Percentiles rank a stretch among this genome's conserved stretches.
These are phyloP conservation scores for Dynastes grantii DNA, from an alignment of 2,888 invertebrate species.

Conservation along the genomic window DNA sequence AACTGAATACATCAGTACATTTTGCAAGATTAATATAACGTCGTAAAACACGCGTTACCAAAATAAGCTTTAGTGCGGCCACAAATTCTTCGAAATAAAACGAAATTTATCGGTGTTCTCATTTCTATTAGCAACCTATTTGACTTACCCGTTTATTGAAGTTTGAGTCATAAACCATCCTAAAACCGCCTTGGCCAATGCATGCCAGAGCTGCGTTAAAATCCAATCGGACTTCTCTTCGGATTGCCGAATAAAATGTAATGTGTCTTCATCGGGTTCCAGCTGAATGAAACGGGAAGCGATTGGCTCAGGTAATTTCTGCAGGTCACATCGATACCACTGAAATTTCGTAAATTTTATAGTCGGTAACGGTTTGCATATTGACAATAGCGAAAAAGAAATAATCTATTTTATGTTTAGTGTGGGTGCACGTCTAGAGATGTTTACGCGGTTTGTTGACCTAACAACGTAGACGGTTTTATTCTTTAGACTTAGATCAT, in stretches of 20 bases:
- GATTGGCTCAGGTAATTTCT: slow-evolving; percentile 73
- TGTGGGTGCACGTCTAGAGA: neutral
- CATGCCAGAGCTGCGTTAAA: slow-evolving; percentile 92
- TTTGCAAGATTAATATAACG: no score
- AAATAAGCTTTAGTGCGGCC: slow-evolving; percentile 30
- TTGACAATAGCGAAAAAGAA: slow-evolving; percentile 8
- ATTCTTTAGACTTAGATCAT: no score
- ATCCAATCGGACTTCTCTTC: slow-evolving; percentile 88
- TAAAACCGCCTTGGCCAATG: slow-evolving; percentile 87
- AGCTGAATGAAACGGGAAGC: slow-evolving; percentile 78
- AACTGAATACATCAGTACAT: no score
- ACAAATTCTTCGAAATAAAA: slow-evolving; percentile 38
- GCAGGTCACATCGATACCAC: slow-evolving; percentile 83
- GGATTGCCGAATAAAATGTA: slow-evolving; percentile 81
- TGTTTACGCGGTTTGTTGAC: slow-evolving; percentile 2
- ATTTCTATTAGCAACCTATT: slow-evolving; percentile 45
- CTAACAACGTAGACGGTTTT: neutral
- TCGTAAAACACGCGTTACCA: slow-evolving; percentile 21
- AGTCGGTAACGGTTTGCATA: slow-evolving; percentile 13
- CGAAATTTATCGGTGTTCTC: slow-evolving; percentile 30
- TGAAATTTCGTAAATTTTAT: slow-evolving; percentile 66
- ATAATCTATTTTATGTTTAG: slow-evolving; percentile 9
- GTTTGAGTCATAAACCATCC: slow-evolving; percentile 95
- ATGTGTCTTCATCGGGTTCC: slow-evolving; percentile 82
- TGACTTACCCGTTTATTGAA: slow-evolving; percentile 92